Evolutionary conservation across 2,888 invertebrate genomes (phyloP).

Genomic region (Cybosia mesomella): DNA sequence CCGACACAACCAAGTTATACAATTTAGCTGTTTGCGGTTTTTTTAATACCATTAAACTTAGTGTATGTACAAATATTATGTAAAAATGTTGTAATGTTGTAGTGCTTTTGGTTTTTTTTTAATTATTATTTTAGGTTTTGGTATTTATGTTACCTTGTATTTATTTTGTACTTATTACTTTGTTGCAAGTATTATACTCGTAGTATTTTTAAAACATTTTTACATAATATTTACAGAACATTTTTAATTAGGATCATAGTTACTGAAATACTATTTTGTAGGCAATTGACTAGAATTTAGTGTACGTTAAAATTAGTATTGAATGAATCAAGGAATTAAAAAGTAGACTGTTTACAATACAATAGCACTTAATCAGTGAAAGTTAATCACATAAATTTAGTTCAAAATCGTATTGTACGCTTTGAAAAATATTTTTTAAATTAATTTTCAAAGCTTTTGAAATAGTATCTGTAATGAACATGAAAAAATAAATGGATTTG

Average conservation of each 20-base stretch:
- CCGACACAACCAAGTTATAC: slow-evolving; percentile 54
- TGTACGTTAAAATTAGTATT: slow-evolving; percentile 30
- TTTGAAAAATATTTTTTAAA: background rate
- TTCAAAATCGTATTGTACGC: background rate
- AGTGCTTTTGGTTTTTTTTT: slow-evolving; percentile 6
- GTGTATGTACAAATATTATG: slow-evolving; percentile 29
- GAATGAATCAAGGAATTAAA: slow-evolving; percentile 35
- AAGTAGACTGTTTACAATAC: slow-evolving; percentile 42
- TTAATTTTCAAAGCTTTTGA: background rate
- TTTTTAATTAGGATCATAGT: slow-evolving; percentile 60
- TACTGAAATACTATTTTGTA: slow-evolving; percentile 63
- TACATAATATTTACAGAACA: slow-evolving; percentile 46
- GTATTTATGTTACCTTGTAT: slow-evolving; percentile 23
- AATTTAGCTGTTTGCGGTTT: slow-evolving; percentile 64
- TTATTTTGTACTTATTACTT: slow-evolving; percentile 32
- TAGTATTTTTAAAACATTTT: slow-evolving; percentile 37
- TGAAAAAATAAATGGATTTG: no score
- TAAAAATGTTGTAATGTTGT: slow-evolving; percentile 31
- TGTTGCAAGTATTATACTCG: slow-evolving; percentile 31
- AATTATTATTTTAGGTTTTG: slow-evolving; percentile 3
- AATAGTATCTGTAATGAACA: background rate
- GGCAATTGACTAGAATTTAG: slow-evolving; percentile 40
- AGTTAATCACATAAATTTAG: slow-evolving; percentile 13
- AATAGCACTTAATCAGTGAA: slow-evolving; percentile 29
- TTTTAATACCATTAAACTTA: slow-evolving; percentile 52